Conservation (phyloP, 1,140 invertebrate species). For the Galleria mellonella region DNA sequence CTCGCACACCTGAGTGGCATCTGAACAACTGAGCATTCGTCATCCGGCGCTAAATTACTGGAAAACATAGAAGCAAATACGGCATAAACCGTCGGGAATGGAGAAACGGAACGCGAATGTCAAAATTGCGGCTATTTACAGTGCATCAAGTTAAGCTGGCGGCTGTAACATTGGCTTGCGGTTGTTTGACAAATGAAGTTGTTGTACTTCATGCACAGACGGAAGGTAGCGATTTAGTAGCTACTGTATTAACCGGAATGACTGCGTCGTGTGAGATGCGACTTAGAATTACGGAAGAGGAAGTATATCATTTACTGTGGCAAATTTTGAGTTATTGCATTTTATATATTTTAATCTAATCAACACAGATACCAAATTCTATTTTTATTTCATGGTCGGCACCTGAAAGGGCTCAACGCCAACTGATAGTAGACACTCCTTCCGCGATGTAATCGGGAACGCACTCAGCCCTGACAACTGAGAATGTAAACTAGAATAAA, state of each 20-base stretch:
- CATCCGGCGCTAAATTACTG: slow-evolving; percentile 36
- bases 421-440: too few species aligned
- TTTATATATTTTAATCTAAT: too few species aligned
- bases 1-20: slow-evolving; percentile 11
- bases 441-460: too few species aligned
- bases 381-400: too few species aligned
- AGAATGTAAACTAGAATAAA: too few species aligned
- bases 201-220: slow-evolving; percentile 28
- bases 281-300: too few species aligned
- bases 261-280: not conserved
- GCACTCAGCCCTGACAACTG: too few species aligned
- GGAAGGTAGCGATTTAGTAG: slow-evolving; percentile 25
- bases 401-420: too few species aligned
- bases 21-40: slow-evolving; percentile 35
- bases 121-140: slow-evolving; percentile 58
- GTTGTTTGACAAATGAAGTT: slow-evolving; percentile 64
- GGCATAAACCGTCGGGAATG: slow-evolving; percentile 30
- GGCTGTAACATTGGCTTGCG: slow-evolving; percentile 30
- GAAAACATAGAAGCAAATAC: slow-evolving; percentile 23
- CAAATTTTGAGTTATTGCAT: too few species aligned
- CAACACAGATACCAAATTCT: too few species aligned
- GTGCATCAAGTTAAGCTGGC: slow-evolving; percentile 39
- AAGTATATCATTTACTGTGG: too few species aligned
- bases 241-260: slow-evolving; percentile 36
- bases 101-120: slow-evolving; percentile 39